These are phyloP conservation scores for Gobionotothen gibberifrons DNA, from an alignment of 2,797 vertebrate species.

Conservation along the genomic window DNA sequence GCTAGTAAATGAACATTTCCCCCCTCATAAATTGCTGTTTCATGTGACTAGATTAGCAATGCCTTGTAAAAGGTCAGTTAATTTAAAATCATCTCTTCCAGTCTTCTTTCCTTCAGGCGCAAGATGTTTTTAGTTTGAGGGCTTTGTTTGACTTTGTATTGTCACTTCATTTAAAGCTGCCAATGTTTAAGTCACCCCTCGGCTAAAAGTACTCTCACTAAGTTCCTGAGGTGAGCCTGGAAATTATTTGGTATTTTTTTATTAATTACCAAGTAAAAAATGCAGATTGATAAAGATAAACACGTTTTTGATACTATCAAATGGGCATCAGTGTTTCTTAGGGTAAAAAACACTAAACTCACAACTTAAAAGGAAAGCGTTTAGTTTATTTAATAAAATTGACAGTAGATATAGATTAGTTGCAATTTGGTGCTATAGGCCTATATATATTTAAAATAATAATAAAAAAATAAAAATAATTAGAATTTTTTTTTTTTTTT, in stretches of 20 bases:
- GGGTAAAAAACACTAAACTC: no score
- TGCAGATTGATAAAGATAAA: background rate
- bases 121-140: conserved; percentile 25
- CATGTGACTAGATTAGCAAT: conserved; percentile 82
- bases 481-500: no score
- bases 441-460: no score
- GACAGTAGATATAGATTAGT: no score
- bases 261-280: conserved; percentile 9
- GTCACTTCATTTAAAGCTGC: conserved; percentile 53
- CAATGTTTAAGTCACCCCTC: conserved; percentile 12
- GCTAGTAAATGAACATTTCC: conserved; percentile 80
- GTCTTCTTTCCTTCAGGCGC: conserved; percentile 33
- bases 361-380: no score
- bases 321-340: no score
- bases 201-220: background rate
- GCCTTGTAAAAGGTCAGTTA: conserved; percentile 81
- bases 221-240: background rate
- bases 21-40: conserved; percentile 82
- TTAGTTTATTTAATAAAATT: no score
- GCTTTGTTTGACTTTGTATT: conserved; percentile 68
- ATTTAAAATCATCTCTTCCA: conserved; percentile 71
- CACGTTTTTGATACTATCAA: no score
- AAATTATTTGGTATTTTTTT: background rate
- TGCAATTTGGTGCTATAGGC: no score
- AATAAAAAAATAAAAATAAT: no score